A percentile compares a stretch with the other conserved stretches of the same genome.
Conservation (phyloP, 2,888 invertebrate genomes). For the Entomobrya proxima region DNA sequence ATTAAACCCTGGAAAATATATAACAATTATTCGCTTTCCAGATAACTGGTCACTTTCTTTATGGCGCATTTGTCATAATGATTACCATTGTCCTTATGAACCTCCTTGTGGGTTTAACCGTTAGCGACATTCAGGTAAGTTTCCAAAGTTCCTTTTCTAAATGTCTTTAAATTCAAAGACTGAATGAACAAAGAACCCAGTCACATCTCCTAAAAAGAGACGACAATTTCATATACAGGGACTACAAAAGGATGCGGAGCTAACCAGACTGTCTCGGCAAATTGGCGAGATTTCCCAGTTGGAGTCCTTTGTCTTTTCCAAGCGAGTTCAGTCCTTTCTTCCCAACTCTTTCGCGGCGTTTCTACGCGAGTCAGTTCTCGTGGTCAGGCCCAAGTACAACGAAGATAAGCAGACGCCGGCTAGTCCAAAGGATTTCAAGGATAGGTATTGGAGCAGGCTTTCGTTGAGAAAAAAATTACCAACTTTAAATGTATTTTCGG, state of each 20-base stretch:
- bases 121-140: conserved; percentile 74
- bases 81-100: conserved; percentile 74
- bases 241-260: conserved; percentile 72
- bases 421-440: conserved; percentile 35
- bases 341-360: conserved; percentile 71
- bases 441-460: conserved; percentile 20
- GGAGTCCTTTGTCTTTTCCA: conserved; percentile 74
- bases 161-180: background rate
- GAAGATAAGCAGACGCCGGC: conserved; percentile 24
- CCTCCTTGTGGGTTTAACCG: conserved; percentile 64
- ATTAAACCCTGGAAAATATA: background rate
- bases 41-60: conserved; percentile 73
- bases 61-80: conserved; percentile 75
- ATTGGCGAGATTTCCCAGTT: conserved; percentile 73
- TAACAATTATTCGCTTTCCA: conserved; percentile 43
- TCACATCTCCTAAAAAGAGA: conserved; percentile 65
- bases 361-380: conserved; percentile 72
- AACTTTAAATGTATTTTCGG: background rate
- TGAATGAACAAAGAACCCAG: background rate
- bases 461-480: background rate
- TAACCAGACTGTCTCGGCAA: conserved; percentile 72
- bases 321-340: conserved; percentile 73
- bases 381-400: conserved; percentile 58
- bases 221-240: conserved; percentile 74
- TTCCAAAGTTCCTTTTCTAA: background rate